A percentile compares a stretch with the other conserved stretches of the same genome.
Conservation (phyloP, 1,140 invertebrate genomes). For the Hestina assimilis region DNA sequence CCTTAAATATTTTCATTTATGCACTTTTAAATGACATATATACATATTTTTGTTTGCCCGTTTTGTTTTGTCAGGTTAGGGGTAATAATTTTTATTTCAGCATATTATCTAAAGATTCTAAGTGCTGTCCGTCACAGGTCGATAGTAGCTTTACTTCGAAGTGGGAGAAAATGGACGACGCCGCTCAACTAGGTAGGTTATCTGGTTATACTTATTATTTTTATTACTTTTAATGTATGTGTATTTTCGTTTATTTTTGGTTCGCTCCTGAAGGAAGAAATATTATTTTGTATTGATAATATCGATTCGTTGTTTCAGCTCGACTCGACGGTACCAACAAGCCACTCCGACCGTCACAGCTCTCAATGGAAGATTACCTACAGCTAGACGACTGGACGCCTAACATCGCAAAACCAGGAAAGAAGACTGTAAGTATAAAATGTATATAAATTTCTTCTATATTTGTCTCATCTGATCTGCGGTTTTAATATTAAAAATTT, state of each 20-base stretch:
- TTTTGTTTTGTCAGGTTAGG: constrained; percentile 43
- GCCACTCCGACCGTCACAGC: constrained; percentile 78
- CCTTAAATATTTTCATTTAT: not conserved
- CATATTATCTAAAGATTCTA: constrained; percentile 60
- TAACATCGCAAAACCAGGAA: constrained; percentile 84
- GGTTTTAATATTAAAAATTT: not conserved
- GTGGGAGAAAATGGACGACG: constrained; percentile 83
- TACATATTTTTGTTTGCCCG: not conserved
- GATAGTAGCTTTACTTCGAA: constrained; percentile 78
- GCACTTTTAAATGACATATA: not conserved
- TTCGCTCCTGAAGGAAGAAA: not conserved
- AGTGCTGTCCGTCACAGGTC: constrained; percentile 72
- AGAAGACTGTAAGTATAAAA: constrained; percentile 89
- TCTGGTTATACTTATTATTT: constrained; percentile 11
- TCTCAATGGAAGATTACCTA: constrained; percentile 94
- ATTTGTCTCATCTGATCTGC: not conserved
- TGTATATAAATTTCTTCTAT: not conserved
- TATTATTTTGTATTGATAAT: constrained; percentile 14
- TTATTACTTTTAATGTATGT: not conserved
- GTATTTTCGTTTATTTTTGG: constrained; percentile 1
- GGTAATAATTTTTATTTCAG: constrained; percentile 71
- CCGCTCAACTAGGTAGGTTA: constrained; percentile 81
- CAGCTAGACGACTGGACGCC: constrained; percentile 89
- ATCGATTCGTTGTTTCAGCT: constrained; percentile 82
- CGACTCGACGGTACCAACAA: constrained; percentile 90